A percentile compares a stretch with the other conserved stretches of the same genome.
These are phyloP conservation scores for Tinamus major DNA, from an alignment of 2,797 vertebrate species.

Conservation along the genomic window DNA sequence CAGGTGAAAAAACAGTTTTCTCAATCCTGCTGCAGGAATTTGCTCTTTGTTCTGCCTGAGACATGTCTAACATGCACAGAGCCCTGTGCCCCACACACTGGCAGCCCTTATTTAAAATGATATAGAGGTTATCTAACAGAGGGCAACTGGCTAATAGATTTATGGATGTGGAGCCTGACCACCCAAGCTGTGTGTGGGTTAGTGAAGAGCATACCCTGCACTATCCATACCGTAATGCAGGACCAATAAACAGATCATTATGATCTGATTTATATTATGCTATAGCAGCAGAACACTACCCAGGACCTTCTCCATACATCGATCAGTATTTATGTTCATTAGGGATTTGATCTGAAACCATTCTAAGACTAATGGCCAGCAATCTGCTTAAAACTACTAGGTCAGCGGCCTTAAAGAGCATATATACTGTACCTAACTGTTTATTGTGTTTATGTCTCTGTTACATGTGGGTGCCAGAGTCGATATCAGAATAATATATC, in stretches of 20 bases:
- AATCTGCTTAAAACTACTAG: conserved; percentile 13
- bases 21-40: not conserved
- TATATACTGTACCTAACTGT: not conserved
- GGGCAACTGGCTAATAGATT: not conserved
- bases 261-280: not conserved
- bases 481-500: not conserved
- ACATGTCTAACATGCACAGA: not conserved
- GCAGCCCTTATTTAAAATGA: not conserved
- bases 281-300: not conserved
- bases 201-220: not conserved
- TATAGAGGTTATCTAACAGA: not conserved
- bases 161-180: not conserved
- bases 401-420: not conserved
- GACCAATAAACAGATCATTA: not conserved
- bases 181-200: not conserved
- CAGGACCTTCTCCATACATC: not conserved
- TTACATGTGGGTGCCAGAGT: not conserved
- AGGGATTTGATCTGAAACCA: conserved; percentile 22
- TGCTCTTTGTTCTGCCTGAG: not conserved
- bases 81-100: not conserved
- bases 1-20: not conserved
- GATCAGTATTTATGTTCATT: conserved; percentile 25
- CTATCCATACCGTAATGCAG: not conserved
- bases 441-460: not conserved
- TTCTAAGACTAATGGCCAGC: conserved; percentile 13